Base-by-base conservation (phyloP, 1,140 invertebrate genomes). In the Formica selysi region DNA sequence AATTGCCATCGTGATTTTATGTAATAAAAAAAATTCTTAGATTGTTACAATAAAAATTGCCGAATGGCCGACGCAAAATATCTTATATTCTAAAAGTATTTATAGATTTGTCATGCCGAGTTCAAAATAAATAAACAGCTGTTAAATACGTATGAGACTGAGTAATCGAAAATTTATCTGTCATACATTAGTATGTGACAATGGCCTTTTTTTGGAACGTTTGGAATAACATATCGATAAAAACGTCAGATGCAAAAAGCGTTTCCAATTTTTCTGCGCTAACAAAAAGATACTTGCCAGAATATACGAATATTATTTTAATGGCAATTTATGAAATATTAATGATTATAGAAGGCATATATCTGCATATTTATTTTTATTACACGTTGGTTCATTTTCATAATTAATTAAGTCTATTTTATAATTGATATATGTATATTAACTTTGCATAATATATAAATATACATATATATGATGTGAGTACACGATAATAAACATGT, bases 161-260 rank as follows among this genome's bases (percentile, higher is more conserved):
- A 85, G 48, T 19, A 57, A 85, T 80, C 38, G 36, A 16, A 16
- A 85, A 48, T 85, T 85, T 85, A 68, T 79, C 22, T 11, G 62
- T 68, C 64, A 13, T 29, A n/a, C 38, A 76, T 85, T 36, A 67
- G 5, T 51, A 19, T 51, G 76, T 59, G 76, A 80, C 84, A 85
- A 85, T 38, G n/a, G 8, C 10, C 22, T 85, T n/a, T 26, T 26
- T 85, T n/a, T 26, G 41, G 41, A 68, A 80, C 26, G 26, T 26
- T 61, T n/a, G 13, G 73, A 85, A 85, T 51, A 85, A 81, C 61
- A 68, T 81, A 80, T 79, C 76, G n/a, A n/a, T 74, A 73, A 81
- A 73, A 81, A 80, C 59, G 22, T 71, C 22, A 44, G 6, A 73
- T 26, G 8, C 11, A 44, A 44, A 59, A 81, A 81, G 19, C 51